Conservation (phyloP, 2,797 vertebrate genomes). For the Chrysocyon brachyurus region DNA sequence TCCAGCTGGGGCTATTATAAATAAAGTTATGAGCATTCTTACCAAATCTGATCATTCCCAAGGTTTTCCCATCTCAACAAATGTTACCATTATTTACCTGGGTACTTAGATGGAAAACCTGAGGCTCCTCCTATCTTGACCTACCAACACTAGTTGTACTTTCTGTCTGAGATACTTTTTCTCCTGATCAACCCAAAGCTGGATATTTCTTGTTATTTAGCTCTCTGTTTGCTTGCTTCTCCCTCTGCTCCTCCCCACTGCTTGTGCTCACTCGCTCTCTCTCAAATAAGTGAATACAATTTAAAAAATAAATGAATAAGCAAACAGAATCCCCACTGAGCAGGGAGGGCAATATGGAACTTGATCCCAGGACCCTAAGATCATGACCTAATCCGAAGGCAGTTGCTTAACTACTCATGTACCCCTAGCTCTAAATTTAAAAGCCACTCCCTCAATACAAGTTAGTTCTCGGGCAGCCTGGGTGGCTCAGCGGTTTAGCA, state of each 20-base stretch:
- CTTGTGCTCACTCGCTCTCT: too few relatives aligned
- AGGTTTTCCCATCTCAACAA: not conserved
- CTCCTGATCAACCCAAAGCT: not conserved
- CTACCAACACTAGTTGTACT: not conserved
- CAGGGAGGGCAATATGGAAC: too few relatives aligned
- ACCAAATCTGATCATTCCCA: not conserved
- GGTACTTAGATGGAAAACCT: not conserved
- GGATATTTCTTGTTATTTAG: not conserved
- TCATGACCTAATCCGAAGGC: too few relatives aligned
- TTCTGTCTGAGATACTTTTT: not conserved
- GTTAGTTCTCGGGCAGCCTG: not conserved
- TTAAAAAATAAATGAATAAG: too few relatives aligned
- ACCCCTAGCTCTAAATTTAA: not conserved
- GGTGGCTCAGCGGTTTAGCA: too few relatives aligned
- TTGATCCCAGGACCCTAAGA: too few relatives aligned
- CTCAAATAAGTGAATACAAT: too few relatives aligned
- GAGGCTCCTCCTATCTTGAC: not conserved
- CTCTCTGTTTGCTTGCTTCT: not conserved
- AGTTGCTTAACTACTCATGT: too few relatives aligned
- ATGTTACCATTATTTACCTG: not conserved
- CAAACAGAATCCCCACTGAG: too few relatives aligned
- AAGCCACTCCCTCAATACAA: too few relatives aligned
- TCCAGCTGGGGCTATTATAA: not conserved
- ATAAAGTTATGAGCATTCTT: not conserved
- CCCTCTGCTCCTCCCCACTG: too few relatives aligned